A percentile compares a stretch with the other conserved stretches of the same genome.
Evolutionary conservation across 2,888 invertebrate genomes (phyloP).

Genomic region (Ophion ventricosus): DNA sequence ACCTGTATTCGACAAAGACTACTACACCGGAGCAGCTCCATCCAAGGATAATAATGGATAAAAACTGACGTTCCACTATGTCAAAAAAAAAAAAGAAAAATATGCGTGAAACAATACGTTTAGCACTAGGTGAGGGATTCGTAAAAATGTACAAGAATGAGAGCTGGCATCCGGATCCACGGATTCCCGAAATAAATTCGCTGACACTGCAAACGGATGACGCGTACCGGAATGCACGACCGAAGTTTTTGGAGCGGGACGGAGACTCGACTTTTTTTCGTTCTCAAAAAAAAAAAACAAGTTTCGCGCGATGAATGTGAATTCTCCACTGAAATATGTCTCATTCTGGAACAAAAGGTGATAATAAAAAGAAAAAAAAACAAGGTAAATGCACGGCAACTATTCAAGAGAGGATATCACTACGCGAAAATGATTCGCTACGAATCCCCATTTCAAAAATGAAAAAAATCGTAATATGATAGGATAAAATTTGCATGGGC

Average conservation of each 20-base stretch:
- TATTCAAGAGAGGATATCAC: neutral
- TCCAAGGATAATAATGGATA: neutral
- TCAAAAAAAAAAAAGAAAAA: neutral
- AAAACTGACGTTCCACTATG: neutral
- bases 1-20: neutral
- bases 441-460: too few species aligned
- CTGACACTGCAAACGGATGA: neutral
- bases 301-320: neutral
- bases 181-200: neutral
- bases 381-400: constrained; percentile 2
- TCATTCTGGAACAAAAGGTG: neutral
- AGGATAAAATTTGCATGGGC: too few species aligned
- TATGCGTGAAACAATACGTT: neutral
- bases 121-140: neutral
- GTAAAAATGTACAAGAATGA: neutral
- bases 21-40: neutral
- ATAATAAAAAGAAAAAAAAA: neutral
- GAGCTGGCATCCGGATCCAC: neutral
- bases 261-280: neutral
- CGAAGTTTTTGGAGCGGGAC: neutral
- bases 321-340: neutral
- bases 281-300: neutral
- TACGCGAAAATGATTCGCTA: too few species aligned
- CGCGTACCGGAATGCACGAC: neutral
- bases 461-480: too few species aligned